These are phyloP conservation scores for Pseudorhiza aurosa DNA, from an alignment of 30 jellyfish, hydroid and myxozoan genomes.

Conservation along the genomic window DNA sequence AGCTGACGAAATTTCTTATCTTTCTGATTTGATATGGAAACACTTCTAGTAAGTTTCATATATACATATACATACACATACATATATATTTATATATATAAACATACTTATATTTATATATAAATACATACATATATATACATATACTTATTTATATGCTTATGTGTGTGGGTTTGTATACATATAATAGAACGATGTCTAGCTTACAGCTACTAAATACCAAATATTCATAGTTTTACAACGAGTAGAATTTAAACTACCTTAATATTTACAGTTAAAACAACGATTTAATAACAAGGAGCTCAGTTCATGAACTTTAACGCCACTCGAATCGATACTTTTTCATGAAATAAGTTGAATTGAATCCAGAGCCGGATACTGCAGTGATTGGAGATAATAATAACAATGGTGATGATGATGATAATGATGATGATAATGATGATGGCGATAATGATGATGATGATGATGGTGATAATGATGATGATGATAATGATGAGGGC, in stretches of 20 bases:
- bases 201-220: constrained; percentile 7
- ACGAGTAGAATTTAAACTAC: too few species aligned
- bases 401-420: constrained; percentile 1
- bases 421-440: background rate
- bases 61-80: too few species aligned
- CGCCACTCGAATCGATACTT: too few species aligned
- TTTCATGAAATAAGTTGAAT: too few species aligned
- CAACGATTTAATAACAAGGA: too few species aligned
- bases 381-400: background rate
- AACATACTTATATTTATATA: background rate
- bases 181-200: background rate
- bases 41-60: too few species aligned
- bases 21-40: too few species aligned
- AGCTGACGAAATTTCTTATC: too few species aligned
- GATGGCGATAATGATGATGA: background rate
- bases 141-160: too few species aligned
- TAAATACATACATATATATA: background rate
- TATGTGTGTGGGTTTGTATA: background rate
- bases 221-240: background rate
- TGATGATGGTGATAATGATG: constrained; percentile 1
- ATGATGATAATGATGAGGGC: background rate
- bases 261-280: too few species aligned
- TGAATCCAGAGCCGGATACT: too few species aligned
- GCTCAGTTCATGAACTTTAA: too few species aligned
- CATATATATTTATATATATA: background rate